Base-by-base conservation (phyloP, 1,140 invertebrate species). In the Sesamia nonagrioides region DNA sequence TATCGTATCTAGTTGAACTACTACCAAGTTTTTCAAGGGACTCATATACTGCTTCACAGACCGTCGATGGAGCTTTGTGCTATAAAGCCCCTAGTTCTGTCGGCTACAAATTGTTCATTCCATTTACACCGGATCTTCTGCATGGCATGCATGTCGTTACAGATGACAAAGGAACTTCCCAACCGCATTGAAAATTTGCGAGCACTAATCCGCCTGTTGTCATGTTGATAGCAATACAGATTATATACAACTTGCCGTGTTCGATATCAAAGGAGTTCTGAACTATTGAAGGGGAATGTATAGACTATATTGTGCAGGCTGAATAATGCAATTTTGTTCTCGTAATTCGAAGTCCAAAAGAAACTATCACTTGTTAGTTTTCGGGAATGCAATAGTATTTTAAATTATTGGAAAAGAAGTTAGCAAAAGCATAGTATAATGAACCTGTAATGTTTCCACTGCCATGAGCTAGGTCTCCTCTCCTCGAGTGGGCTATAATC, bases 151-250 rank as follows among this genome's bases (percentile, higher is more conserved):
- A 40, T 40, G 2, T 15, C 35, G 9, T 37, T 17, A 63, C n/a
- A 61, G 13, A 9, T 6, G 33, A 61, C 9, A 8, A 40, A 61
- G 60, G 60, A 35, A 17, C 33, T 7, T 7, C n/a, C 9, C 52
- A 40, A 42, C 35, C 35, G 60, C 60, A 40, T 37, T 15, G 15
- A n/a, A 15, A n/a, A 17, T 63, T 37, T 15, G n/a, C 35, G 4
- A n/a, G 8, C 15, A 3, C 60, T 63, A 63, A 63, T 63, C 60
- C 60, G 60, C 37, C 60, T 18, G 60, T 42, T 5, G 60, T 37
- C 60, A 42, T 6, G 35, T 63, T 63, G 17, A 63, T 18, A 1
- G 60, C 60, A 63, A 63, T 63, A 42, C 37, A 21, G 35, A 63
- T 42, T 42, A n/a, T 18, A 21, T 27, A 27, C 27, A 42, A 42